phyloP scores from a whole-genome alignment of 2,888 invertebrate genomes.

The Chloromyia formosa region DNA sequence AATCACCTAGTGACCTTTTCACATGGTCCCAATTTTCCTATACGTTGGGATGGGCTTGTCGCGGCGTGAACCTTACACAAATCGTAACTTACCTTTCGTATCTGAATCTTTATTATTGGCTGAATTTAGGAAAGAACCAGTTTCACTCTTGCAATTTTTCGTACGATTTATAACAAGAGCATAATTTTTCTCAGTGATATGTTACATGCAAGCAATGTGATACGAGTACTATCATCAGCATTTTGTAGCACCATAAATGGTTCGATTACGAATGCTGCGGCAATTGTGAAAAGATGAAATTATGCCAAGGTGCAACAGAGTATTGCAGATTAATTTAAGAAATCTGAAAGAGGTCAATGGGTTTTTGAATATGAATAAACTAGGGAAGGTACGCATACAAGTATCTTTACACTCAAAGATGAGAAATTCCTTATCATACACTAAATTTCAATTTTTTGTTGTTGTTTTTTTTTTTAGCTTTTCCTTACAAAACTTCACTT shows the following conservation, averaged over 20 bases:
- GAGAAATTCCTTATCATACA: background rate
- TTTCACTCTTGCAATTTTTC: constrained; percentile 8
- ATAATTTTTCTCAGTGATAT: constrained; percentile 5
- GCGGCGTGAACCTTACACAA: background rate
- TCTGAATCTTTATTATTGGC: background rate
- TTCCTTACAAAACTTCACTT: too few species aligned
- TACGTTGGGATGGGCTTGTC: background rate
- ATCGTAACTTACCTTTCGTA: background rate
- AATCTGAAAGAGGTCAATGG: constrained; percentile 19
- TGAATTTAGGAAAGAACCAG: background rate
- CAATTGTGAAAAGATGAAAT: background rate
- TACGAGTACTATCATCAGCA: background rate
- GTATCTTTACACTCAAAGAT: background rate
- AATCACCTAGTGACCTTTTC: background rate
- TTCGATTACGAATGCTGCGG: background rate
- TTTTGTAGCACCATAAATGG: constrained; percentile 19
- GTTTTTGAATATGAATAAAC: background rate
- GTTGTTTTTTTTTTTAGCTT: too few species aligned
- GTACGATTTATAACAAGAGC: constrained; percentile 2
- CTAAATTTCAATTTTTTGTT: too few species aligned
- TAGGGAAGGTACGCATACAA: background rate
- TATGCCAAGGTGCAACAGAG: constrained; percentile 15
- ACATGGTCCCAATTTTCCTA: background rate
- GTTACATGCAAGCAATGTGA: constrained; percentile 8
- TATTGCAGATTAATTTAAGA: background rate